Percentiles rank a stretch among this genome's conserved stretches.
Evolutionary conservation across 2,113 vertebrate species (phyloP).

Genomic region (Mandrillus leucophaeus): DNA sequence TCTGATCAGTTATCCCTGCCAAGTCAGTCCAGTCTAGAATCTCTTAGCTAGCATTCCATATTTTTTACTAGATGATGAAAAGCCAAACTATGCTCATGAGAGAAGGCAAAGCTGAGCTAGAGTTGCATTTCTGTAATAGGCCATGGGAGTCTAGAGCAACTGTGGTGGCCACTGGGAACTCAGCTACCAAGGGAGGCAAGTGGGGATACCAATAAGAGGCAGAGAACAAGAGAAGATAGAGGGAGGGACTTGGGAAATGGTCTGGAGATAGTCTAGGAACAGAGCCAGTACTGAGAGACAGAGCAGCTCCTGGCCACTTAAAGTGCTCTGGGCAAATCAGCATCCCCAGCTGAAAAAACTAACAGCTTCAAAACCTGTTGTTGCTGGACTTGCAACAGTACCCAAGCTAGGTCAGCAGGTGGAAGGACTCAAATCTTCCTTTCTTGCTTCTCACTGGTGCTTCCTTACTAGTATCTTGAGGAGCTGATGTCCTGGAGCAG

Average conservation of each 20-base stretch:
- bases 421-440: not conserved
- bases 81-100: not conserved
- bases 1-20: not conserved
- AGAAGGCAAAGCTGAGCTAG: not conserved
- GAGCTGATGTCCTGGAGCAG: not conserved
- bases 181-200: not conserved
- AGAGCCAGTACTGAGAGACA: not conserved
- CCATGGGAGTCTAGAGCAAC: not conserved
- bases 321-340: not conserved
- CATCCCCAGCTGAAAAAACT: not conserved
- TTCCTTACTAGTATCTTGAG: not conserved
- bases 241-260: not conserved
- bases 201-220: not conserved
- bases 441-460: not conserved
- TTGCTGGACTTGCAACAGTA: not conserved
- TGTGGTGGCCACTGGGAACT: not conserved
- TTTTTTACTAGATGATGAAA: not conserved
- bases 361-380: not conserved
- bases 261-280: not conserved
- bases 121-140: accelerated
- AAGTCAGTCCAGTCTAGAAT: not conserved
- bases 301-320: not conserved
- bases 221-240: not conserved
- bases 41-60: not conserved
- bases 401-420: not conserved